Base-by-base conservation (phyloP, 2,113 vertebrate genomes). In the Syngnathus scovelli region DNA sequence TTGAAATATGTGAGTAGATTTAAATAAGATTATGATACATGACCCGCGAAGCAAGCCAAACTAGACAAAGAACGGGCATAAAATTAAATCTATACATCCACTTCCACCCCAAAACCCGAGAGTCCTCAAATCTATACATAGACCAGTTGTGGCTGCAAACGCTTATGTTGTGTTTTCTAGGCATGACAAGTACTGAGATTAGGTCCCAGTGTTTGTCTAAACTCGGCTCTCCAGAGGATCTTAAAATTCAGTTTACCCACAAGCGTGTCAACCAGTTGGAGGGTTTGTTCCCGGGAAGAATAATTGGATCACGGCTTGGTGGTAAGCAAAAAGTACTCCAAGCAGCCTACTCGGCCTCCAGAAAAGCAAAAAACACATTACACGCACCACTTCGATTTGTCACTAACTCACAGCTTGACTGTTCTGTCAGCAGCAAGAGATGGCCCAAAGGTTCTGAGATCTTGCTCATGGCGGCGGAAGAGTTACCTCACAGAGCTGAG, bases 381-480 rank as follows among this genome's bases (percentile, higher is more conserved):
- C 61, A 79, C 60, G 68, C 76, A 55, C 69, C 13, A 43, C 69
- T 82, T 52, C 69, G 75, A 71, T 85, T 88, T 89, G 89, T 88
- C 86, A 86, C 76, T 66, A 72, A 66, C 11, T 66, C 79, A 70
- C 86, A 87, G 87, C 80, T 87, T 86, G 75, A 80, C 72, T 83
- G 61, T 38, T 67, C 66, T 43, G 68, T 59, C 70, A 75, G 68
- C 72, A 61, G 64, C 70, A 27, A 52, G 71, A 48, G 61, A 58
- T 52, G 43, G 54, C 64, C 68, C 46, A 23, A 23, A 55, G 3
- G 52, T 55, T 10, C 21, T 11, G 9, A 23, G 51, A n/a, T 27
- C 21, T 23, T 3, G 10, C 21, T 27, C 4, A 23, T 23, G 21
- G 27, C 27, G 27, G 27, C 27, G 27, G 27, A 33, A 3, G 27